Conservation (phyloP, 2,113 vertebrate genomes). For the Macquaria ambigua region DNA sequence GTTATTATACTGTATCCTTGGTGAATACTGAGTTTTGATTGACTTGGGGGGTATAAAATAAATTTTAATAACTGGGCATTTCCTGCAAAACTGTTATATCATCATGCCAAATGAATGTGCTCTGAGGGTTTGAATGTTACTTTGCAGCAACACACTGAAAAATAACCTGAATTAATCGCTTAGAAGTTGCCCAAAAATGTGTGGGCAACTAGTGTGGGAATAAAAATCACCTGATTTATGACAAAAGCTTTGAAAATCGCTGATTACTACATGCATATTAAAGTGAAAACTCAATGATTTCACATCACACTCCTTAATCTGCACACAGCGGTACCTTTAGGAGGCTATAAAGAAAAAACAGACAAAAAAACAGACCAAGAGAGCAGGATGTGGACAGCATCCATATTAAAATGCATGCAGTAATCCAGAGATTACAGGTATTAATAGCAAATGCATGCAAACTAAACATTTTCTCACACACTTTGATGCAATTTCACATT, state of each 20-base stretch:
- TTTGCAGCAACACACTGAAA: slow-evolving; percentile 31
- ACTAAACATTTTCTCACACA: slow-evolving; percentile 16
- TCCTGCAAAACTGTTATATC: slow-evolving; percentile 45
- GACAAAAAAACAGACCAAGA: neutral
- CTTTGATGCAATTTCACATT: slow-evolving; percentile 6
- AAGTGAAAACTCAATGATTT: neutral
- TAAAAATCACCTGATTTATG: slow-evolving; percentile 27
- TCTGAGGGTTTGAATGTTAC: slow-evolving; percentile 27
- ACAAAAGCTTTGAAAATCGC: slow-evolving; percentile 2
- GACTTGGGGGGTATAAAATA: slow-evolving; percentile 41
- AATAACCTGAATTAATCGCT: slow-evolving; percentile 25
- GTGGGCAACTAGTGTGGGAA: neutral
- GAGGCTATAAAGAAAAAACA: neutral
- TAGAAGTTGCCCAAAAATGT: slow-evolving; percentile 17
- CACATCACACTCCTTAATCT: neutral
- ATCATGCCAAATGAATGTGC: slow-evolving; percentile 37
- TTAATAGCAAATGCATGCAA: slow-evolving; percentile 27
- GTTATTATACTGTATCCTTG: slow-evolving; percentile 40
- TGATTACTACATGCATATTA: neutral
- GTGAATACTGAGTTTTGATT: slow-evolving; percentile 42
- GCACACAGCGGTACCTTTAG: neutral
- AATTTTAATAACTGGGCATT: slow-evolving; percentile 45
- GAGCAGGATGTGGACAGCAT: neutral
- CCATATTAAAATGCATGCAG: slow-evolving; percentile 18
- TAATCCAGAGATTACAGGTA: slow-evolving; percentile 45